Evolutionary conservation across 2,797 vertebrate genomes (phyloP), one percentile per base, ranked within the genome.

Genomic region (Phrynocephalus vlangalii): DNA sequence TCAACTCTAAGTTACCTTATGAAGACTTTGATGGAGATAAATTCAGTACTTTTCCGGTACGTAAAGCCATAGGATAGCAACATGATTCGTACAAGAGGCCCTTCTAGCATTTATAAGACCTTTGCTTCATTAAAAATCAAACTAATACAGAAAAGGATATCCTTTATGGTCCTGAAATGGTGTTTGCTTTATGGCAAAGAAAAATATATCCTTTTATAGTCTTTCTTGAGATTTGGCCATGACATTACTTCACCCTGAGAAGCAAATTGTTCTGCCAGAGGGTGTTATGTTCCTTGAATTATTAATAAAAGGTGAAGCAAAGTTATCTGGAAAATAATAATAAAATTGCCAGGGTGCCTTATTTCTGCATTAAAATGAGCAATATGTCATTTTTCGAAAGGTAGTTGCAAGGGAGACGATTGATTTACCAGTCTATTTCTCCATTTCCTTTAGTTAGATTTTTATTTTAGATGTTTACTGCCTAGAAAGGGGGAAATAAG

Each of bases 21-120:
- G 88, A 96, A 95, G 97, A 97, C 80, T 78, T 66, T 4, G 97
- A 97, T 81, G 94, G 95, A 86, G 97, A 97, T 94, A 97, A 96
- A 93, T 95, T 96, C 86, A 97, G 97, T 73, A 75, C 87, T 83
- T 97, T 96, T 71, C 96, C 97, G 0, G 97, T 97, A 95, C 96
- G 97, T 95, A 95, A 88, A 92, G n/a, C 15, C 48, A 72, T 89
- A 86, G 60, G 87, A 33, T 80, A 82, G 38, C 75, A 63, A 89
- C 80, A 77, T 92, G 83, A 75, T 87, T 44, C 79, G 85, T 4
- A 50, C 8, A 82, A 73, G 70, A 72, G 82, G 83, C 89, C 26
- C 63, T 93, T 30, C 88, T n/a, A 24, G 83, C 89, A 92, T 85
- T 79, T 90, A 71, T 84, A 88, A 50, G 92, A 30, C 30, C 60